Conservation (phyloP, 2,888 invertebrate genomes). For the Trachelus iudaicus region DNA sequence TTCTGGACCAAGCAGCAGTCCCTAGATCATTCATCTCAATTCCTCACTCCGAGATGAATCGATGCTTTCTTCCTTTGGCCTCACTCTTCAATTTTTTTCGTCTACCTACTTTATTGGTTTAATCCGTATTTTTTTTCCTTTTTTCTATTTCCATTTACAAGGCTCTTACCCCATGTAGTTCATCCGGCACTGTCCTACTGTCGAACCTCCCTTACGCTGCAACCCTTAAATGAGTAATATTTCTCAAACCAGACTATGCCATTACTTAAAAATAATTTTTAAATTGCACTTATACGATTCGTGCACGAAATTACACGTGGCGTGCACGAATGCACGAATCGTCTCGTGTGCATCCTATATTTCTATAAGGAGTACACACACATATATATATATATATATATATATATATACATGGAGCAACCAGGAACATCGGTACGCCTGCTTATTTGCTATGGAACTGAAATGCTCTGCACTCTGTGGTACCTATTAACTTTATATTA, state of each 20-base stretch:
- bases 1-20: background rate
- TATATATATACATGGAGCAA: background rate
- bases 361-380: background rate
- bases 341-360: background rate
- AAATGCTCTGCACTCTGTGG: background rate
- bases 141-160: background rate
- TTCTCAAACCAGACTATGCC: background rate
- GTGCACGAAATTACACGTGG: background rate
- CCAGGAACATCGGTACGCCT: background rate
- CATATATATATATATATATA: no score
- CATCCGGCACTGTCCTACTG: background rate
- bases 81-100: background rate
- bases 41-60: background rate
- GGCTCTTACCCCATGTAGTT: background rate
- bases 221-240: background rate
- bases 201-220: background rate
- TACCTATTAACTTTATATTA: background rate
- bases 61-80: background rate
- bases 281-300: background rate
- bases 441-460: background rate
- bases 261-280: background rate
- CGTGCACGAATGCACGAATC: background rate
- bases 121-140: background rate
- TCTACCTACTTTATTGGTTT: background rate
- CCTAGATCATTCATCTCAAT: background rate